phyloP scores from a whole-genome alignment of 2,113 vertebrate species.

The Kryptolebias marmoratus region DNA sequence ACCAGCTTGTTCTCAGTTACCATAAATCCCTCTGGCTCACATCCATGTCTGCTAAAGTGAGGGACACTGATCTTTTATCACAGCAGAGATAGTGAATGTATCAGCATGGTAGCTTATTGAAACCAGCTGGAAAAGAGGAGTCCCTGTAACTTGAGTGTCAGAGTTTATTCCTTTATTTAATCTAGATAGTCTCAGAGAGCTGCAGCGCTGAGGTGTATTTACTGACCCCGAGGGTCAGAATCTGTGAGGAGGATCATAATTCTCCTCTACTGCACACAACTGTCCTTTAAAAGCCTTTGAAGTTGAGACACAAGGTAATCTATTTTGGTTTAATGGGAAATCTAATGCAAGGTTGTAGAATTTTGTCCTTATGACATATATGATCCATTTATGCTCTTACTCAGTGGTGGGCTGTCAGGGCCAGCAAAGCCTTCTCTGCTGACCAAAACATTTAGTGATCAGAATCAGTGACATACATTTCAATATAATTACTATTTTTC shows the following conservation, averaged over 20 bases:
- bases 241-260: constrained; percentile 53
- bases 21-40: constrained; percentile 61
- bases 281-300: constrained; percentile 76
- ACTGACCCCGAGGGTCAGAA: constrained; percentile 72
- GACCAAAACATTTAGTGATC: too few relatives aligned
- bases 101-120: constrained; percentile 75
- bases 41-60: constrained; percentile 42
- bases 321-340: constrained; percentile 60
- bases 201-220: constrained; percentile 47
- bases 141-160: constrained; percentile 58
- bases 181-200: constrained; percentile 63
- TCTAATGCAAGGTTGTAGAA: constrained; percentile 63
- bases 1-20: constrained; percentile 31
- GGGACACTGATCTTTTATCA: constrained; percentile 60
- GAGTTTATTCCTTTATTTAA: constrained; percentile 75
- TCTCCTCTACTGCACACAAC: constrained; percentile 68
- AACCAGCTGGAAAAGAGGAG: constrained; percentile 76
- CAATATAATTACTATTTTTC: too few relatives aligned
- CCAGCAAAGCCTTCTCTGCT: too few relatives aligned
- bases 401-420: neutral
- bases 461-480: too few relatives aligned
- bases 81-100: constrained; percentile 46
- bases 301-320: constrained; percentile 50
- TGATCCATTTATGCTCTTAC: constrained; percentile 51
- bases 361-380: constrained; percentile 50